Base-by-base conservation (phyloP, 2,888 invertebrate genomes). In the Tipula confusa region DNA sequence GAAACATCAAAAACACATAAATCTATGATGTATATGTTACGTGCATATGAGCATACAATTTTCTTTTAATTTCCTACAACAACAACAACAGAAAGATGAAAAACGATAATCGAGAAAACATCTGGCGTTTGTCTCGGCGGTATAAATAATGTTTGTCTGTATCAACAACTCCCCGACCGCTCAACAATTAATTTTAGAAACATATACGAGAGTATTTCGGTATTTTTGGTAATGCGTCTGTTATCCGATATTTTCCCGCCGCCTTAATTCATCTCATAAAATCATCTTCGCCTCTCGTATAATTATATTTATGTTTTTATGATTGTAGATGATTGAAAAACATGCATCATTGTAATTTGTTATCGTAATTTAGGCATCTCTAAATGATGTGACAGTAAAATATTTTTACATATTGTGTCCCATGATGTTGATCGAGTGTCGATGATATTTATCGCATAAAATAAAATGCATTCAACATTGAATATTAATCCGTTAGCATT, bases 111-210 rank as follows among this genome's bases (percentile, higher is more conserved):
- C 64, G 64, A 64, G 13, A 64, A 43, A 64, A 64, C 64, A 64
- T 64, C 64, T 64, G 64, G 64, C 64, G 64, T 18, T 24, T 64
- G 64, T 64, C 64, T 64, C 64, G 64, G 24, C 64, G 64, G 15
- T 43, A 31, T 2, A 43, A n/a, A 43, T 43, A 15, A 15, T n/a
- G n/a, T n/a, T n/a, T n/a, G n/a, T n/a, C n/a, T n/a, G n/a, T n/a
- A n/a, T n/a, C n/a, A n/a, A n/a, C n/a, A n/a, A 9, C 64, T 24
- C 24, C 64, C 64, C 64, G 64, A 24, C n/a, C n/a, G 64, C 64
- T 24, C 64, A 13, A 64, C 64, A 64, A 64, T 64, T 64, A 64
- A 64, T 64, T 64, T 64, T 64, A 64, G 64, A 64, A 64, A 64
- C 24, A 64, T 64, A n/a, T n/a, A n/a, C n/a, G n/a, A n/a, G n/a